Evolutionary conservation across 2,113 vertebrate species (phyloP).

Genomic region (Hemicordylus capensis): DNA sequence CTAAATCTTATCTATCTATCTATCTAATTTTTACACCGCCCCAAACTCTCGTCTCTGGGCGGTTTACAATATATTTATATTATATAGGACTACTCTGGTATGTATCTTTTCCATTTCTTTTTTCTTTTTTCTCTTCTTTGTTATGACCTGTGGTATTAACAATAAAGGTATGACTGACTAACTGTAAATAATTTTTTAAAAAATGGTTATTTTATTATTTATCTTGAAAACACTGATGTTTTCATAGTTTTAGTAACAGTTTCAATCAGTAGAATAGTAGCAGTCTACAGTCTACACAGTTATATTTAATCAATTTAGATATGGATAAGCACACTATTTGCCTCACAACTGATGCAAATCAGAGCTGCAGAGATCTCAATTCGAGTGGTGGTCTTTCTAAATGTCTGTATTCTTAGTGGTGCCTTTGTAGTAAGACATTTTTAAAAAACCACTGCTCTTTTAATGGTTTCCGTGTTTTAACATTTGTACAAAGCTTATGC

Average conservation of each 20-base stretch:
- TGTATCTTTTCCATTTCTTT: too few relatives aligned
- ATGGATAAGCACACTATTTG: constrained; percentile 54
- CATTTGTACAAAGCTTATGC: background rate
- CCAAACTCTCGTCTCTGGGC: too few relatives aligned
- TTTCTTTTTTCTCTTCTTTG: too few relatives aligned
- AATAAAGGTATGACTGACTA: too few relatives aligned
- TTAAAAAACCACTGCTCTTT: background rate
- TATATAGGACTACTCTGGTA: too few relatives aligned
- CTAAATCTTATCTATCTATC: too few relatives aligned
- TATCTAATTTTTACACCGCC: too few relatives aligned
- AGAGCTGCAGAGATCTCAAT: constrained; percentile 10
- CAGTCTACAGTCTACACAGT: constrained; percentile 24
- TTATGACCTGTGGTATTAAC: too few relatives aligned
- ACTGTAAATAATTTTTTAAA: too few relatives aligned
- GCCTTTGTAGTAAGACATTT: background rate
- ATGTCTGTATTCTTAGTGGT: background rate
- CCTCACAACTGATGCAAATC: background rate
- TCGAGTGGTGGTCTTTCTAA: constrained; percentile 2
- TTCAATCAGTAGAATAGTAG: constrained; percentile 11
- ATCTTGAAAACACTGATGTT: constrained; percentile 53
- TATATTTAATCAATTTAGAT: constrained; percentile 50
- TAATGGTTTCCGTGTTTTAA: background rate
- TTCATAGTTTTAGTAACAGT: constrained; percentile 58
- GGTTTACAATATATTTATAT: too few relatives aligned
- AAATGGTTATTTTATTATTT: too few relatives aligned